Evolutionary conservation across 2,797 vertebrate species (phyloP).

Genomic region (Myotis daubentonii): DNA sequence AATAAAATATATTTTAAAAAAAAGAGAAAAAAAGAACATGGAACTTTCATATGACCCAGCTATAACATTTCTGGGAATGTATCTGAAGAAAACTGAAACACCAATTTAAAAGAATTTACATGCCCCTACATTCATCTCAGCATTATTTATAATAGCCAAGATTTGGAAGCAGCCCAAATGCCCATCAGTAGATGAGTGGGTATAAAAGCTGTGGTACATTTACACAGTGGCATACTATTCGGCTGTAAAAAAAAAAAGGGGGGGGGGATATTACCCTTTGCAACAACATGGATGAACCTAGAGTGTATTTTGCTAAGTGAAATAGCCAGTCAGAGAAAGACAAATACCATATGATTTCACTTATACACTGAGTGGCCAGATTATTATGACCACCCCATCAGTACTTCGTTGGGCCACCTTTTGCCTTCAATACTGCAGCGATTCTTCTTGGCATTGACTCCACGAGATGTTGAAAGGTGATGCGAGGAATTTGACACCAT

Average conservation of each 20-base stretch:
- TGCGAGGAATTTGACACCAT: no score
- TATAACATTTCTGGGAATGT: background rate
- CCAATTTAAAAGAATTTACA: background rate
- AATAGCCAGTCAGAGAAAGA: background rate
- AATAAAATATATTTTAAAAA: no score
- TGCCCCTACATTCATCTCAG: background rate
- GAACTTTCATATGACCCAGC: background rate
- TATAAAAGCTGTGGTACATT: background rate
- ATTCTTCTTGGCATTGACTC: no score
- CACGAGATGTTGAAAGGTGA: no score
- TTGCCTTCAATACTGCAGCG: no score
- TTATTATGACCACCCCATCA: no score
- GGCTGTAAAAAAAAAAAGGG: background rate
- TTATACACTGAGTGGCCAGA: background rate
- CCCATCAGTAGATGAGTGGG: background rate
- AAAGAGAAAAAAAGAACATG: background rate
- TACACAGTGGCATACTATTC: background rate
- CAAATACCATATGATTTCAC: background rate
- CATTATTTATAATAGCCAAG: background rate
- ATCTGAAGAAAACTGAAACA: background rate
- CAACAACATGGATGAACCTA: background rate
- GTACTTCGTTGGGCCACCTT: no score
- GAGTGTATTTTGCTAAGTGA: background rate
- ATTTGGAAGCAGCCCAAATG: background rate
- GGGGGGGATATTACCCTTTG: background rate